Evolutionary conservation across 2,113 vertebrate genomes (phyloP), one percentile per base, ranked within the genome.

Genomic region (Lonchura striata): DNA sequence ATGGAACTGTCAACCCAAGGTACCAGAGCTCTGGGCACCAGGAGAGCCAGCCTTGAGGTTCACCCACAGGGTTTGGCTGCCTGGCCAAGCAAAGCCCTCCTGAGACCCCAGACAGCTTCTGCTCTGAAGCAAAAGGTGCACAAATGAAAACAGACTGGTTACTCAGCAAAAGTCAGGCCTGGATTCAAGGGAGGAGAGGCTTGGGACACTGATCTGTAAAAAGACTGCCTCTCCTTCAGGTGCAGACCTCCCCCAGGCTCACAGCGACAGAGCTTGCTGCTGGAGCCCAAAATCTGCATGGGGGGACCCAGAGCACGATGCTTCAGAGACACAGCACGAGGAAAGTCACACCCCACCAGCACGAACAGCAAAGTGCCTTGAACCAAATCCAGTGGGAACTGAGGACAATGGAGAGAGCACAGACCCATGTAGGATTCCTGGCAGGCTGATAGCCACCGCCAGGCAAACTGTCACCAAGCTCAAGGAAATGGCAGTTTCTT

Each of bases 231-330:
- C n/a, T 68, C 30, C 49, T 19, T 30, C 21, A 53, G 23, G 18
- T 28, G 8, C 20, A 33, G 31, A 46, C 4, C 18, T 59, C 64
- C 50, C 37, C 22, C 23, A 27, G 60, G 33, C 31, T 75, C 31
- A 59, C 30, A 44, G 64, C 15, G 71, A 13, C 17, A 21, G 6
- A 75, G 23, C 7, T 27, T 37, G 6, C 37, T 37, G 33, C 57
- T 64, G 18, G 35, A 92, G 44, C 47, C 25, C 61, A 64, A 2
- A 22, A 18, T 31, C 61, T 71, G 42, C 78, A 15, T 1, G 15
- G 27, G 15, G 10, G 28, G 74, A 82, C 17, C 19, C 1, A 1
- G 10, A 68, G 53, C n/a, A 47, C 2, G 3, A 31, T 1, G 3
- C 33, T 54, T 35, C 80, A 64, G 70, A 94, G 35, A 84, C 3